Base-by-base conservation (phyloP, 2,113 vertebrate genomes). In the Anoura caudifer region DNA sequence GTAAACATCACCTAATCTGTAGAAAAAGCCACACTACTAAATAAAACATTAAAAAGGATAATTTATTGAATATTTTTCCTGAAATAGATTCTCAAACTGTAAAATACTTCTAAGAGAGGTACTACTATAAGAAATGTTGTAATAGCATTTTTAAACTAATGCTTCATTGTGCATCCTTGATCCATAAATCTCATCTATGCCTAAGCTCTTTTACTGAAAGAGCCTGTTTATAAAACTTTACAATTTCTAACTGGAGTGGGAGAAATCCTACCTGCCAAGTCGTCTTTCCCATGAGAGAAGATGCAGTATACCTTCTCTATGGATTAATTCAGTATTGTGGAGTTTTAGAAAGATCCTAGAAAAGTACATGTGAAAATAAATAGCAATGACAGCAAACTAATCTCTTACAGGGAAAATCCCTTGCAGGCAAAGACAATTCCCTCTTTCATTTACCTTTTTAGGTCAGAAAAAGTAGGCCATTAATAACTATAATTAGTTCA, bases 301-400 rank as follows among this genome's bases (percentile, higher is more conserved):
- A 97, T 93, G 91, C 87, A 65, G 82, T 97, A 94, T 97, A 65
- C 91, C 80, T 98, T 97, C 98, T 97, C 97, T 97, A 96, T 94
- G 96, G 65, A 97, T 95, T 70, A 94, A 97, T 96, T 97, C 90
- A 95, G 97, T 96, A 98, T 38, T 43, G 26, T 80, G 56, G 96
- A 98, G 89, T 90, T 97, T 92, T 97, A 91, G 90, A 96, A 98
- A 85, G 79, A 97, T 81, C 96, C 91, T 91, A 97, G 93, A 97
- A 96, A 96, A 98, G 85, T 45, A 36, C 69, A 91, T 38, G 73
- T 95, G 56, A 97, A 98, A 98, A 96, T 79, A 56, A 97, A 98
- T 76, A 92, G 59, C 82, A 98, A 65, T 94, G 88, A 93, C 93
- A 98, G 36, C 1, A 0, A 95, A 93, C 36, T 92, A 81, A 80